Base-by-base conservation (phyloP, 2,888 invertebrate genomes). In the Fissipunctia ypsillon region DNA sequence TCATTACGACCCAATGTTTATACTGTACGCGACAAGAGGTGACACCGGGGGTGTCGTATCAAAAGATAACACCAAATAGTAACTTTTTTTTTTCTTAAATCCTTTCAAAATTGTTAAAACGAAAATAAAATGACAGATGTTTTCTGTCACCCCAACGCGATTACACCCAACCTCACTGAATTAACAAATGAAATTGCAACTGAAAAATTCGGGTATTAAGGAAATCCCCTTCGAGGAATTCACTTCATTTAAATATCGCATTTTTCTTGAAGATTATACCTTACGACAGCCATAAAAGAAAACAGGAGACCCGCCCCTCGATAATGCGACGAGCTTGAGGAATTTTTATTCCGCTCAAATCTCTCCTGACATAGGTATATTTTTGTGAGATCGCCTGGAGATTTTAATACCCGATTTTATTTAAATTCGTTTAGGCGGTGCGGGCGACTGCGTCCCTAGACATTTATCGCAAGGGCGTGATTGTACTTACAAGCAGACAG, bases 201-300 rank as follows among this genome's bases (percentile, higher is more conserved):
- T 91, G 91, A 93, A 93, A 93, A 91, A 90, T 93, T 93, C 93
- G 90, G 91, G 90, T 93, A 93, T 93, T 92, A 92, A 93, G 91
- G 88, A 92, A 94, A 93, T 93, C 93, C 93, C 94, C 92, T 92
- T 91, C 87, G 87, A 90, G 92, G 96, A 96, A 96, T 96, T 95
- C 91, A 91, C 95, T 95, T 96, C 95, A 96, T 96, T 96, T 96
- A 95, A 96, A 96, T 96, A 96, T 96, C 94, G 94, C 96, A 96
- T 96, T 96, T 96, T 96, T 96, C 95, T 94, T 93, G 93, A 95
- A 96, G 96, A 96, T 96, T 96, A 96, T 96, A 95, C 95, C 94
- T 95, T 94, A 95, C 95, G 96, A 95, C 95, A 95, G 95, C 95
- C 93, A 96, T 96, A 96, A 96, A 96, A 95, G 95, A 95, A 96